Evolutionary conservation across 2,797 vertebrate genomes (phyloP).

Genomic region (Brachyrhaphis roseni): DNA sequence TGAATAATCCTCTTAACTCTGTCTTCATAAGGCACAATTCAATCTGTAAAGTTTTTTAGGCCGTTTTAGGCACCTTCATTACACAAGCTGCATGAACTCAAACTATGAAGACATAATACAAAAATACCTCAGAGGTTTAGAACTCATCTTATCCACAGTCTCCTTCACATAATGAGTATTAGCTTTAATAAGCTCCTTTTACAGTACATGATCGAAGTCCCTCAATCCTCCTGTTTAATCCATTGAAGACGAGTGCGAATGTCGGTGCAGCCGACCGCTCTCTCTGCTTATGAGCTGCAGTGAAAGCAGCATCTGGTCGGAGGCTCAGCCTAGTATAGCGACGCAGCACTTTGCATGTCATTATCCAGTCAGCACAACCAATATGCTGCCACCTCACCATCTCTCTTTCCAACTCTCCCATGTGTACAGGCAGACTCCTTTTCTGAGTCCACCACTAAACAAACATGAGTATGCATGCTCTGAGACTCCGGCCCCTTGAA

Average conservation of each 20-base stretch:
- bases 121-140: conserved; percentile 30
- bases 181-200: conserved; percentile 52
- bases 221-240: conserved; percentile 63
- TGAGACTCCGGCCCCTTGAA: conserved; percentile 29
- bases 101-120: conserved; percentile 18
- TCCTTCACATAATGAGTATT: conserved; percentile 45
- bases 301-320: conserved; percentile 78
- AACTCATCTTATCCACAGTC: conserved; percentile 29
- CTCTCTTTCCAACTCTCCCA: conserved; percentile 41
- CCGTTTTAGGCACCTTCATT: conserved; percentile 29
- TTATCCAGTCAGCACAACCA: conserved; percentile 84
- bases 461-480: conserved; percentile 3
- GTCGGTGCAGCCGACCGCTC: conserved; percentile 42
- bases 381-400: conserved; percentile 59
- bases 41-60: conserved; percentile 29
- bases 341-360: conserved; percentile 70
- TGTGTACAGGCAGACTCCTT: conserved; percentile 42
- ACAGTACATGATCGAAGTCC: conserved; percentile 54
- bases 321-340: conserved; percentile 72
- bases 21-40: conserved; percentile 7
- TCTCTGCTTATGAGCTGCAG: conserved; percentile 68
- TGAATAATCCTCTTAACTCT: conserved; percentile 2
- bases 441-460: conserved; percentile 31
- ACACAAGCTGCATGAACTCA: conserved; percentile 5
- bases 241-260: conserved; percentile 43